These are phyloP conservation scores for Oxygymnocypris stewartii DNA, from an alignment of 2,113 vertebrate genomes.

Conservation along the genomic window DNA sequence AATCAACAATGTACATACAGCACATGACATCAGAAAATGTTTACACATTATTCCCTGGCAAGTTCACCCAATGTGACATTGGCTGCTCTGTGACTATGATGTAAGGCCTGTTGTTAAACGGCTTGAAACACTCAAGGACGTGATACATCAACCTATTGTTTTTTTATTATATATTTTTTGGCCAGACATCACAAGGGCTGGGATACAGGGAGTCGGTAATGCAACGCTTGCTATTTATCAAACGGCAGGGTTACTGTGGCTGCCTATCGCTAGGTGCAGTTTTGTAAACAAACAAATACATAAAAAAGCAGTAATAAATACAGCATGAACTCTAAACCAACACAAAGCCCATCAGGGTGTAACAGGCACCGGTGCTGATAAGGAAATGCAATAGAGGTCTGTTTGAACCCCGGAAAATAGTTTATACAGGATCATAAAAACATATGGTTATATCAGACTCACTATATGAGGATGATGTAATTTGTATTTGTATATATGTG, in stretches of 20 bases:
- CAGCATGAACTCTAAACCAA: constrained; percentile 29
- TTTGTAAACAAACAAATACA: constrained; percentile 65
- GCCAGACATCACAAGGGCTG: constrained; percentile 57
- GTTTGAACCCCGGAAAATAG: background rate
- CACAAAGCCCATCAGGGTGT: constrained; percentile 27
- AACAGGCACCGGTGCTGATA: constrained; percentile 12
- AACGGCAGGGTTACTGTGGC: constrained; percentile 65
- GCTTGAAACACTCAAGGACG: constrained; percentile 66
- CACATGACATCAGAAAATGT: background rate
- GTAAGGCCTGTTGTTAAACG: constrained; percentile 59
- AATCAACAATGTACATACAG: background rate
- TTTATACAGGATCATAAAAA: background rate
- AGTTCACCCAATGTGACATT: constrained; percentile 24
- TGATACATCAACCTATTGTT: constrained; percentile 68
- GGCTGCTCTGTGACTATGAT: constrained; percentile 21
- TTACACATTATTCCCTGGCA: background rate
- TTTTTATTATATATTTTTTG: constrained; percentile 54
- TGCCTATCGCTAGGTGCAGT: constrained; percentile 61
- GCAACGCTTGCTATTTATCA: constrained; percentile 71
- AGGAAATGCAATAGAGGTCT: background rate
- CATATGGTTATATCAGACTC: background rate
- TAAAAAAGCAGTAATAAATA: constrained; percentile 56
- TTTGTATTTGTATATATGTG: too few relatives aligned
- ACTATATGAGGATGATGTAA: background rate
- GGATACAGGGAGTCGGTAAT: constrained; percentile 66